Percentiles rank a stretch among this genome's conserved stretches.
Evolutionary conservation across 2,797 vertebrate genomes (phyloP).

Genomic region (Lepilemur ruficaudatus): DNA sequence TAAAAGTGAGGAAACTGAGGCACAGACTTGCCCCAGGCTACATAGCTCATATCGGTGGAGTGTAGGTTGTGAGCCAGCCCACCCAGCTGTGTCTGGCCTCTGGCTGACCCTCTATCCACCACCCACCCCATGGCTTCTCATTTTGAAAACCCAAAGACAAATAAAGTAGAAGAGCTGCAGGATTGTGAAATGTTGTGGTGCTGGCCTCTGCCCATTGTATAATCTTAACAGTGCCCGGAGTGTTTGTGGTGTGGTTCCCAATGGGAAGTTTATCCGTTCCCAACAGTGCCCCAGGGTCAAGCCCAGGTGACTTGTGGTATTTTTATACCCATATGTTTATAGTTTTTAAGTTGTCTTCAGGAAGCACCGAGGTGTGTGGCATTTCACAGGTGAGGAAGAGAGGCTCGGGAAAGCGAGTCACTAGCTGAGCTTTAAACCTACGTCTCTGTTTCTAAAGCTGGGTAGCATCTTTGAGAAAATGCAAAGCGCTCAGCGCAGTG

Average conservation of each 20-base stretch:
- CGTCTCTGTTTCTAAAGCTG: background rate
- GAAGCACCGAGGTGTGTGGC: background rate
- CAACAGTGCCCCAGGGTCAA: background rate
- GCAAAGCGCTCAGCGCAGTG: background rate
- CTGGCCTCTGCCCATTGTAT: background rate
- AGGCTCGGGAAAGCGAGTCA: background rate
- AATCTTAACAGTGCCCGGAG: background rate
- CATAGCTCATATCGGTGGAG: background rate
- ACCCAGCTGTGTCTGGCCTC: background rate
- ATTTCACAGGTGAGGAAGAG: background rate
- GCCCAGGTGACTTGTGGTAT: background rate
- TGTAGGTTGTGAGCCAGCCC: background rate
- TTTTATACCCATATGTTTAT: background rate
- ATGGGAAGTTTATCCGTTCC: background rate
- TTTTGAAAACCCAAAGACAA: background rate
- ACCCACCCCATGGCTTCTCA: background rate
- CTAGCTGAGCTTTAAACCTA: background rate
- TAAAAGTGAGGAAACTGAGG: background rate
- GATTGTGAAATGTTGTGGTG: background rate
- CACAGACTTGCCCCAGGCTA: background rate
- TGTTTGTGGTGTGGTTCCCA: background rate
- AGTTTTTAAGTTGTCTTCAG: background rate
- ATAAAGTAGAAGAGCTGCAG: background rate
- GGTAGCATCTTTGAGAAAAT: constrained; percentile 5
- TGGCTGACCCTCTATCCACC: background rate